phyloP scores from a whole-genome alignment of 2,888 invertebrate species.

The Lycocerus yunnanus region DNA sequence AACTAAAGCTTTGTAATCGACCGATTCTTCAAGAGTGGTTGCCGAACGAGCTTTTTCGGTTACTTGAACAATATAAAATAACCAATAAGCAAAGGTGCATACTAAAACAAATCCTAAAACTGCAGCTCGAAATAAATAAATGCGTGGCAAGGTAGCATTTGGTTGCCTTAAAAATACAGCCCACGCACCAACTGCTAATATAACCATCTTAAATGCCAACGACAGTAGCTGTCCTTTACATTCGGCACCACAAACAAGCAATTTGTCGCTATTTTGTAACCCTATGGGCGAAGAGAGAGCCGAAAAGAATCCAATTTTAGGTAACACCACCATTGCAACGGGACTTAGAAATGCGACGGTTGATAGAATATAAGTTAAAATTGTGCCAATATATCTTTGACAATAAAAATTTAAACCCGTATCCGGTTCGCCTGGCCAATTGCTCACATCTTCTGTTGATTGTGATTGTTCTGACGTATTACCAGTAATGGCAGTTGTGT shows the following conservation, averaged over 20 bases:
- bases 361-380: conserved; percentile 78
- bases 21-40: conserved; percentile 77
- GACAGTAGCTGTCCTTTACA: conserved; percentile 93
- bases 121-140: conserved; percentile 88
- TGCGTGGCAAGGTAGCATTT: conserved; percentile 86
- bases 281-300: conserved; percentile 72
- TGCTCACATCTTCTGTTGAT: conserved; percentile 88
- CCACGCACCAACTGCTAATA: conserved; percentile 90
- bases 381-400: conserved; percentile 82
- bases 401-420: conserved; percentile 75
- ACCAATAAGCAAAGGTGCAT: conserved; percentile 95
- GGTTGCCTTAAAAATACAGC: conserved; percentile 87
- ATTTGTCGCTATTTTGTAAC: conserved; percentile 69
- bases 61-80: conserved; percentile 94
- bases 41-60: conserved; percentile 81
- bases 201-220: conserved; percentile 86
- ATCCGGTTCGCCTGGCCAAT: conserved; percentile 77
- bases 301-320: conserved; percentile 86
- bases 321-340: conserved; percentile 91
- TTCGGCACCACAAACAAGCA: conserved; percentile 87
- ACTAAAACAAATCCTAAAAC: conserved; percentile 88
- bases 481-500: conserved; percentile 95
- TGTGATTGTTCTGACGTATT: conserved; percentile 96
- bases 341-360: conserved; percentile 89
- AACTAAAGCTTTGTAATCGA: conserved; percentile 87